Evolutionary conservation across 2,797 vertebrate species (phyloP).

Genomic region (Hybognathus amarus): DNA sequence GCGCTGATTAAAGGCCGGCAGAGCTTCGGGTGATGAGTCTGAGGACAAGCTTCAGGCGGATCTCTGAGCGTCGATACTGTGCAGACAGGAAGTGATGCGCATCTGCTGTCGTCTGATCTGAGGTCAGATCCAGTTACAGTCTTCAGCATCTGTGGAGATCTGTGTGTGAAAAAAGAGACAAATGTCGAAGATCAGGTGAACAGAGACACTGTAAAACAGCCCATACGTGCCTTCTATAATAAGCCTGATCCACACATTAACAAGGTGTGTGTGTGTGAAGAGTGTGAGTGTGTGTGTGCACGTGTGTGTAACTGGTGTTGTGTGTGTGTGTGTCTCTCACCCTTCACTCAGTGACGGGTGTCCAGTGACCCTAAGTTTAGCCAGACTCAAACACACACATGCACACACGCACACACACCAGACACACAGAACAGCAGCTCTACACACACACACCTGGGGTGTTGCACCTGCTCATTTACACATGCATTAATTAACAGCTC

Average conservation of each 20-base stretch:
- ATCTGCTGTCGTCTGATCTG: background rate
- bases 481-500: slow-evolving; percentile 1
- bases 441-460: background rate
- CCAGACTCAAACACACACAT: too few species aligned
- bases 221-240: too few species aligned
- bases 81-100: background rate
- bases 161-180: too few species aligned
- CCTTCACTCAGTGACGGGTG: slow-evolving; percentile 46
- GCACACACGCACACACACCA: too few species aligned
- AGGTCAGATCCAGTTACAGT: background rate
- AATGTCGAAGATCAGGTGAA: too few species aligned
- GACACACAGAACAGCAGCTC: too few species aligned
- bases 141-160: too few species aligned
- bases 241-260: too few species aligned
- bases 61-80: background rate
- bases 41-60: background rate
- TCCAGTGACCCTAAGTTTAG: slow-evolving; percentile 74
- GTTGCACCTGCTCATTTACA: slow-evolving; percentile 11
- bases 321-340: slow-evolving; percentile 12
- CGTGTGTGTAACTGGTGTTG: too few species aligned
- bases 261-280: too few species aligned
- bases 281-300: too few species aligned
- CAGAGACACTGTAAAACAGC: too few species aligned
- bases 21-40: background rate
- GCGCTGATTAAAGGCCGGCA: background rate